Conservation (phyloP, 2,888 invertebrate genomes). For the Prenolepis imparis region DNA sequence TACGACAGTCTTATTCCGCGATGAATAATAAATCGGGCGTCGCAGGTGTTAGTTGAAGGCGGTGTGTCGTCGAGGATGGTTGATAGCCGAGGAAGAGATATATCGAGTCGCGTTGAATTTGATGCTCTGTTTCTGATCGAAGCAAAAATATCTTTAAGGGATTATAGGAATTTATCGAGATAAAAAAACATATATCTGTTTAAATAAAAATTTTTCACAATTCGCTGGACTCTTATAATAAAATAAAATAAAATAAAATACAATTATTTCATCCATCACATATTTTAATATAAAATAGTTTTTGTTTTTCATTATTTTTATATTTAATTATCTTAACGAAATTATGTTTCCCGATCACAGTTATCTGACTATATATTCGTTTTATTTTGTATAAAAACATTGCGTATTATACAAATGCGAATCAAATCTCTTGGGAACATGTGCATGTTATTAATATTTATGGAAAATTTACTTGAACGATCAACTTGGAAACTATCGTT, state of each 20-base stretch:
- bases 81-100: conserved; percentile 16
- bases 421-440: not conserved
- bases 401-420: not conserved
- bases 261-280: not conserved
- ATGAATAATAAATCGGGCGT: conserved; percentile 38
- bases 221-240: too few relatives aligned
- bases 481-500: conserved; percentile 10
- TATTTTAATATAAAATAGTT: conserved; percentile 8
- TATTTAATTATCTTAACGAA: not conserved
- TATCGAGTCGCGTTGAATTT: not conserved
- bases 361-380: not conserved
- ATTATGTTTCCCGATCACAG: not conserved
- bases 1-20: conserved; percentile 1
- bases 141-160: not conserved
- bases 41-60: conserved; percentile 14
- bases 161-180: not conserved
- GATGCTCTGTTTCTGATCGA: conserved; percentile 1
- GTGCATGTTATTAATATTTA: not conserved
- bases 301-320: not conserved
- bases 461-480: not conserved
- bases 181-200: not conserved
- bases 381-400: conserved; percentile 3
- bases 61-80: not conserved
- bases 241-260: not conserved
- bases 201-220: not conserved